These are phyloP conservation scores for Chalcis sispes DNA, from an alignment of 2,888 invertebrate genomes.

Conservation along the genomic window DNA sequence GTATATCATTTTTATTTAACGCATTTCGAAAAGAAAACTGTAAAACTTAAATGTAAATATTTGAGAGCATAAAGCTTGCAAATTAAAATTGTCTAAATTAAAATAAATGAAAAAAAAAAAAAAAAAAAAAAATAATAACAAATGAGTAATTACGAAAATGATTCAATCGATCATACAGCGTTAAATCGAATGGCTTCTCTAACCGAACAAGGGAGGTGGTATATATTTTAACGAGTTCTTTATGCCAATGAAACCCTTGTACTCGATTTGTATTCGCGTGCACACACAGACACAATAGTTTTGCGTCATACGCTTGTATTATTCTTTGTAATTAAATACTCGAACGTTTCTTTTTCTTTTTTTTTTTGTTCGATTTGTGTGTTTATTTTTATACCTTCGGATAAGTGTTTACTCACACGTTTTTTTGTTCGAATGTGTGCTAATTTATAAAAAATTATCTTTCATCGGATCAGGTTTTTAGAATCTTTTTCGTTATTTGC, in stretches of 20 bases:
- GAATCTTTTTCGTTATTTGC: too few species aligned
- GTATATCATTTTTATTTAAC: too few species aligned
- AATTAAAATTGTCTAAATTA: too few species aligned
- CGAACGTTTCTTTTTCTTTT: too few species aligned
- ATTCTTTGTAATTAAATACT: conserved; percentile 38
- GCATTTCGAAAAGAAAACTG: too few species aligned
- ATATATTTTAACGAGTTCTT: conserved; percentile 25
- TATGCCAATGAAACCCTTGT: conserved; percentile 49
- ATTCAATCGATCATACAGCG: conserved; percentile 7
- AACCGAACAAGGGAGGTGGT: neutral
- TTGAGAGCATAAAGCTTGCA: too few species aligned
- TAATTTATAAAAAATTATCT: too few species aligned
- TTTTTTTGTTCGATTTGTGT: neutral
- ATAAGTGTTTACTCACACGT: neutral
- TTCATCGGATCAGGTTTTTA: too few species aligned
- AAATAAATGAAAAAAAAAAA: neutral
- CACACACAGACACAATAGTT: conserved; percentile 33
- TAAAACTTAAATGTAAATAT: too few species aligned
- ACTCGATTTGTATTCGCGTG: conserved; percentile 11
- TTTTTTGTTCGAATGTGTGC: neutral
- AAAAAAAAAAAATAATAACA: neutral
- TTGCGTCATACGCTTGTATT: conserved; percentile 40
- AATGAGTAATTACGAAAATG: neutral
- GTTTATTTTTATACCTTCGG: neutral
- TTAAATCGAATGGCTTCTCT: conserved; percentile 30